phyloP scores from a whole-genome alignment of 1,140 invertebrate species.

The Rhopalosiphum maidis region DNA sequence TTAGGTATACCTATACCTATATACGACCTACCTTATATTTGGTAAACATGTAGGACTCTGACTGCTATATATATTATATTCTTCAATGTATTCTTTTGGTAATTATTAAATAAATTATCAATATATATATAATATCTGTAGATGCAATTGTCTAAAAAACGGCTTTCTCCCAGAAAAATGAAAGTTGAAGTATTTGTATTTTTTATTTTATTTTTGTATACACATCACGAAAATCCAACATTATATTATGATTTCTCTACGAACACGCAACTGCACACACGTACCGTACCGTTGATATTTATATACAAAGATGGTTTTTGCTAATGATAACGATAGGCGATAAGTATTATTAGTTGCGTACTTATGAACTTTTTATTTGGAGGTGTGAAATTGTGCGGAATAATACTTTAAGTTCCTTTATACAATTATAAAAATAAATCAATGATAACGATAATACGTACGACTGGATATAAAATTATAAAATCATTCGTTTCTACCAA shows the following conservation, averaged over 20 bases:
- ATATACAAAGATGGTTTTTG: neutral
- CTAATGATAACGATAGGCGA: neutral
- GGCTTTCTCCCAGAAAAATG: neutral
- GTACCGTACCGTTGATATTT: neutral
- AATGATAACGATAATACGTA: neutral
- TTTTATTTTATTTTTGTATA: no score
- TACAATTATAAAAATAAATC: neutral
- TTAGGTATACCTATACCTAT: neutral
- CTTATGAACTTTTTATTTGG: neutral
- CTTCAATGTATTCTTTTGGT: neutral
- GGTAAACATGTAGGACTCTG: neutral
- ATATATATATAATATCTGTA: neutral
- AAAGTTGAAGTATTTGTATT: slow-evolving; percentile 2
- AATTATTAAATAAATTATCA: neutral
- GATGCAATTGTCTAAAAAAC: neutral
- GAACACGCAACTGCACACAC: neutral
- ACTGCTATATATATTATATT: neutral
- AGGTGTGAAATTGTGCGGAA: neutral
- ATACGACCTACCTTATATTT: neutral
- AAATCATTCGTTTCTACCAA: neutral
- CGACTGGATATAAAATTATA: neutral
- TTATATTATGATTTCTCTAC: neutral
- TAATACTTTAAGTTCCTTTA: neutral
- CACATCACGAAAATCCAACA: neutral
- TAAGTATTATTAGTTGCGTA: neutral